Evolutionary conservation across 2,888 invertebrate genomes (phyloP).

Genomic region (Leptura quadrifasciata): DNA sequence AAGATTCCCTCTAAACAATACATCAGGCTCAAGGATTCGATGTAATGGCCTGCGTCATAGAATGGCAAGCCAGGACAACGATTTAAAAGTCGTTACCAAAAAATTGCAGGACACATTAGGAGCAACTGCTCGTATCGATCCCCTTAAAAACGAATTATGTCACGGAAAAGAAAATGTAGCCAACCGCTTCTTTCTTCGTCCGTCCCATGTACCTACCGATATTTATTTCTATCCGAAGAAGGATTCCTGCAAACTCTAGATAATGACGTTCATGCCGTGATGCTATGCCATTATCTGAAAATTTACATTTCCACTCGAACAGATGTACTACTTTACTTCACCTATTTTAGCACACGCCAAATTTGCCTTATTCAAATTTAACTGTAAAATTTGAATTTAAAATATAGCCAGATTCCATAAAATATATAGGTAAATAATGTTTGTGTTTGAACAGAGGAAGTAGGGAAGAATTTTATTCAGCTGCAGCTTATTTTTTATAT

Average conservation of each 20-base stretch:
- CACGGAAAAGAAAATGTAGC: constrained; percentile 62
- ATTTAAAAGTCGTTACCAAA: constrained; percentile 72
- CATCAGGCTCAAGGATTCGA: constrained; percentile 44
- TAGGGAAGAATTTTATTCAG: too few species aligned
- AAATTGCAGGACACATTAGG: constrained; percentile 71
- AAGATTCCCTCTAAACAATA: constrained; percentile 53
- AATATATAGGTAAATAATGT: constrained; percentile 24
- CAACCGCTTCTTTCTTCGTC: constrained; percentile 28
- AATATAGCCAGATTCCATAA: constrained; percentile 9
- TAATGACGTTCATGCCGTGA: constrained; percentile 50
- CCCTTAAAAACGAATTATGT: constrained; percentile 68
- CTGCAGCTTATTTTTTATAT: too few species aligned
- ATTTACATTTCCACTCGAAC: constrained; percentile 55
- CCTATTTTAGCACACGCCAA: constrained; percentile 46
- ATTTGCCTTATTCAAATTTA: constrained; percentile 46
- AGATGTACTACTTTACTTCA: constrained; percentile 50
- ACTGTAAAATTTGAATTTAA: constrained; percentile 47
- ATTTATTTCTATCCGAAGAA: constrained; percentile 32
- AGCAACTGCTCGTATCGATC: constrained; percentile 70
- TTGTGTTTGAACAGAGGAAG: neutral
- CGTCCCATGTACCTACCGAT: constrained; percentile 8
- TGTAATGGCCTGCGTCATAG: constrained; percentile 40
- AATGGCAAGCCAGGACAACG: constrained; percentile 64
- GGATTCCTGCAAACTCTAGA: constrained; percentile 44
- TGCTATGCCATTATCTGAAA: constrained; percentile 52